Evolutionary conservation across 2,888 invertebrate genomes (phyloP).

Genomic region (Lutraria lutraria): DNA sequence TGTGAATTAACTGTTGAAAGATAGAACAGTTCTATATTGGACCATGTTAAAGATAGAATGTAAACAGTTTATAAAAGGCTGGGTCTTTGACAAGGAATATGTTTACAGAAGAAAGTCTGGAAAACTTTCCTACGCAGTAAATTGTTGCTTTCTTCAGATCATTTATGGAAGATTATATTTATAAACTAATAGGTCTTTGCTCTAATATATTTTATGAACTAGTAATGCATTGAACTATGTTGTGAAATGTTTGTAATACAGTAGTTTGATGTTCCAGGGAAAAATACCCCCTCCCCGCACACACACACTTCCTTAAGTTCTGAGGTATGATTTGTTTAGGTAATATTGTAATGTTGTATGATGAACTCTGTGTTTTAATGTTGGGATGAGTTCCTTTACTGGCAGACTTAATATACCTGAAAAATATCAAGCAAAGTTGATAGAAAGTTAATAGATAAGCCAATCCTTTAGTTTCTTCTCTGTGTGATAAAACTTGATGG

Average conservation of each 20-base stretch:
- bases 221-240: background rate
- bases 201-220: background rate
- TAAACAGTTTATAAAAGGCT: slow-evolving; percentile 27
- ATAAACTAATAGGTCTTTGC: background rate
- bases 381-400: background rate
- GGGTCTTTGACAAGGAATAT: background rate
- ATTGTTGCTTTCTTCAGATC: background rate
- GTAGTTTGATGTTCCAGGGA: background rate
- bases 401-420: too few species aligned
- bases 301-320: too few species aligned
- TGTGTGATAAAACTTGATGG: too few species aligned
- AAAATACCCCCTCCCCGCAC: background rate
- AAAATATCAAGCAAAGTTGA: too few species aligned
- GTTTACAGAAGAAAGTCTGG: slow-evolving; percentile 20
- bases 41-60: background rate
- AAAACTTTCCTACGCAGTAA: background rate
- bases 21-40: slow-evolving; percentile 11
- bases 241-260: background rate
- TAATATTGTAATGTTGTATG: background rate
- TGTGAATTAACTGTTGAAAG: background rate
- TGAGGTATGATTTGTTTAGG: background rate
- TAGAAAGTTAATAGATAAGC: too few species aligned
- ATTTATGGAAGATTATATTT: slow-evolving; percentile 4
- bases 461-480: too few species aligned
- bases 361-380: background rate